These are phyloP conservation scores for Aldabrachelys gigantea DNA, from an alignment of 2,113 vertebrate species.

Conservation along the genomic window DNA sequence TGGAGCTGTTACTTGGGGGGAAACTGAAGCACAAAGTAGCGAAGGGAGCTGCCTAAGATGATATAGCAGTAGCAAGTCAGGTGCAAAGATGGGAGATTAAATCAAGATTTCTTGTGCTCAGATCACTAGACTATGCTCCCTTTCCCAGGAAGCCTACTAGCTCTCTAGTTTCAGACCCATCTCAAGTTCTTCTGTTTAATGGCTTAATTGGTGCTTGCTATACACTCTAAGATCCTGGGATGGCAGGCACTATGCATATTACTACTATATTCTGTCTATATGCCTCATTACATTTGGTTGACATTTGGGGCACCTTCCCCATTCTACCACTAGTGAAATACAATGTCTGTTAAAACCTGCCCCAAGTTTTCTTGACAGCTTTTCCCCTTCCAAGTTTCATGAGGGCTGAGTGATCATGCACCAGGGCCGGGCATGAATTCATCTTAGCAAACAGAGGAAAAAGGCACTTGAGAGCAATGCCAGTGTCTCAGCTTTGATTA, in stretches of 20 bases:
- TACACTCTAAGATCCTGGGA: constrained; percentile 35
- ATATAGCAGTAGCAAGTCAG: neutral
- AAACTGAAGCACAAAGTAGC: neutral
- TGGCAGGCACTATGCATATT: constrained; percentile 35
- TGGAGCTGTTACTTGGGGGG: neutral
- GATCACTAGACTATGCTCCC: neutral
- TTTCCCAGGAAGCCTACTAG: neutral
- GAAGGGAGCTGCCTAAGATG: neutral
- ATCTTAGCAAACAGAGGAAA: neutral
- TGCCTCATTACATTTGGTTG: constrained; percentile 9
- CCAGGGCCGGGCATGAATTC: neutral
- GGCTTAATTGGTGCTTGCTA: constrained; percentile 51
- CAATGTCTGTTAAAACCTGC: neutral
- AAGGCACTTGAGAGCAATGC: constrained; percentile 22
- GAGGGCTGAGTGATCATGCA: neutral
- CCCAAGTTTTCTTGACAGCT: constrained; percentile 13
- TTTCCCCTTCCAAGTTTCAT: constrained; percentile 39
- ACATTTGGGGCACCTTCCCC: constrained; percentile 32
- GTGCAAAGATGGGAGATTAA: constrained; percentile 1
- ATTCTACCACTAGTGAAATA: neutral
- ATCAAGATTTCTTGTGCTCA: constrained; percentile 14
- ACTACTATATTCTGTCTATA: constrained; percentile 14
- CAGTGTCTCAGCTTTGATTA: constrained; percentile 40
- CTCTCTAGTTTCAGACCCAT: neutral
- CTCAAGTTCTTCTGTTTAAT: constrained; percentile 49